Conservation (phyloP, 2,113 vertebrate genomes). For the Limnothrissa miodon region DNA sequence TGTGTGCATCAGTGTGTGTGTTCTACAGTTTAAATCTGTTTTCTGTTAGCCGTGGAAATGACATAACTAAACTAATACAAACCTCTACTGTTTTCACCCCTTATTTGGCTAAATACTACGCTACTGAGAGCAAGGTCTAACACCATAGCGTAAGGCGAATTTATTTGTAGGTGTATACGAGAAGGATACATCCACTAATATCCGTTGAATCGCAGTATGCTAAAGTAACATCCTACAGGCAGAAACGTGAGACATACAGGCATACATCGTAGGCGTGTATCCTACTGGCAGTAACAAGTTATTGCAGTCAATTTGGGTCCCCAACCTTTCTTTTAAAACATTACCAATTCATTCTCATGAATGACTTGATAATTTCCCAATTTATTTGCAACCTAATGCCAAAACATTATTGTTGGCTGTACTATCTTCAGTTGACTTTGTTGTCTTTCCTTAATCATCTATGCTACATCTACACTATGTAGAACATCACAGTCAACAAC, state of each 20-base stretch:
- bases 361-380: too few relatives aligned
- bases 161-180: neutral
- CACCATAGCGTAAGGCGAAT: neutral
- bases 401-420: neutral
- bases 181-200: neutral
- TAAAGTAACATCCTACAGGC: neutral
- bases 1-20: neutral
- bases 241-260: too few relatives aligned
- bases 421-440: neutral
- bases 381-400: too few relatives aligned
- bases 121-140: neutral
- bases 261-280: too few relatives aligned
- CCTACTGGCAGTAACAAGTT: too few relatives aligned
- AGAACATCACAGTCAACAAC: neutral
- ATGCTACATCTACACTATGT: neutral
- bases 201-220: neutral
- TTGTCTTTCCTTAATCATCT: neutral
- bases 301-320: too few relatives aligned
- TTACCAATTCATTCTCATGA: too few relatives aligned
- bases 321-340: too few relatives aligned
- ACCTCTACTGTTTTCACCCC: neutral
- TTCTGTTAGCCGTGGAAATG: neutral
- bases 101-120: neutral
- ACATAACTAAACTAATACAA: neutral
- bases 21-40: neutral